Percentiles rank a stretch among this genome's conserved stretches.
phyloP scores from a whole-genome alignment of 1,140 invertebrate species.

The Notospermus geniculatus region DNA sequence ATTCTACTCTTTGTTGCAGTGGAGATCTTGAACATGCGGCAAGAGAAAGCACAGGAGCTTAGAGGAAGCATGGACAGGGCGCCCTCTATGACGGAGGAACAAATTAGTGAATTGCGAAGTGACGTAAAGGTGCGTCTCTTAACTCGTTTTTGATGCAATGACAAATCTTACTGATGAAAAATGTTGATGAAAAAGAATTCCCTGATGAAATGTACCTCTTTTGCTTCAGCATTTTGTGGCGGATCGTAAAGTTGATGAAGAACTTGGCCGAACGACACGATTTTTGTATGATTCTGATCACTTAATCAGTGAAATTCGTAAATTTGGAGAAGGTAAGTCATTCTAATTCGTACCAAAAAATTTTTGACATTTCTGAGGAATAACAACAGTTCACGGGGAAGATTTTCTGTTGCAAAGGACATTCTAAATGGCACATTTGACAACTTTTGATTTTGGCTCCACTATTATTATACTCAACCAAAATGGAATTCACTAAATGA shows the following conservation, averaged over 20 bases:
- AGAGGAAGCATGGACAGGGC: conserved; percentile 40
- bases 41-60: conserved; percentile 40
- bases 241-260: conserved; percentile 50
- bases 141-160: too few species aligned
- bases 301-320: conserved; percentile 19
- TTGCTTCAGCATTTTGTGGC: conserved; percentile 46
- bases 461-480: too few species aligned
- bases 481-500: too few species aligned
- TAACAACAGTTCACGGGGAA: too few species aligned
- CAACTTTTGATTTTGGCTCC: too few species aligned
- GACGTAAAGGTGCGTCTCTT: conserved; percentile 45
- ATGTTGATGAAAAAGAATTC: too few species aligned
- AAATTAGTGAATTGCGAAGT: conserved; percentile 41
- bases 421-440: too few species aligned
- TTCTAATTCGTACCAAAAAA: conserved; percentile 20
- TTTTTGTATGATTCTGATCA: conserved; percentile 47
- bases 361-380: too few species aligned
- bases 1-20: conserved; percentile 24
- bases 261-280: conserved; percentile 43
- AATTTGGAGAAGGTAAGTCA: conserved; percentile 13
- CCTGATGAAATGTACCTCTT: too few species aligned
- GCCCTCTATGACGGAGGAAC: conserved; percentile 37
- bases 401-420: too few species aligned
- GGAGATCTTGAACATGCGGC: conserved; percentile 39
- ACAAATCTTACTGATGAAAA: too few species aligned